phyloP scores from a whole-genome alignment of 2,888 invertebrate species.

The Drosophila melanocephala region DNA sequence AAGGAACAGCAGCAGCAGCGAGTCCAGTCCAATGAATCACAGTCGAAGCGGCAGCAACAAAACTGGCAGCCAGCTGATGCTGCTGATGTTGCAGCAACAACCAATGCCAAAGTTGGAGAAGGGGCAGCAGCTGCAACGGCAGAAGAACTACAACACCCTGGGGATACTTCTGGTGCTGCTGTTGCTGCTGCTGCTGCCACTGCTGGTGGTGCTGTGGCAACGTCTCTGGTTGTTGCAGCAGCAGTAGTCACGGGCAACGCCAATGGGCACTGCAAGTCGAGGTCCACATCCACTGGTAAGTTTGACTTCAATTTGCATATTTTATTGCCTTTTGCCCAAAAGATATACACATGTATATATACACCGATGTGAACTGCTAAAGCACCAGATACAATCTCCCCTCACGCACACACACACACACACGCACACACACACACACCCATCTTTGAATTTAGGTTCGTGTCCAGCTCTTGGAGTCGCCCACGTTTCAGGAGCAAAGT shows the following conservation, averaged over 20 bases:
- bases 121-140: constrained; percentile 37
- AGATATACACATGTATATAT: constrained; percentile 66
- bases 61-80: constrained; percentile 61
- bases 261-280: constrained; percentile 69
- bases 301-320: constrained; percentile 83
- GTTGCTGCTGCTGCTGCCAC: constrained; percentile 2
- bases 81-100: constrained; percentile 51
- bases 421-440: constrained; percentile 13
- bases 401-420: not conserved
- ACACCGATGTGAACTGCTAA: constrained; percentile 45
- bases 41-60: constrained; percentile 49
- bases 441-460: constrained; percentile 16
- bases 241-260: constrained; percentile 36
- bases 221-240: constrained; percentile 32
- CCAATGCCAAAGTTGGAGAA: constrained; percentile 34
- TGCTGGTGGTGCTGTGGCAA: constrained; percentile 28
- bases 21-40: constrained; percentile 62
- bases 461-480: constrained; percentile 21
- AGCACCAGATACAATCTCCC: constrained; percentile 14
- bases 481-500: constrained; percentile 39
- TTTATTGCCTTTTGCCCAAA: constrained; percentile 78
- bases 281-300: constrained; percentile 68
- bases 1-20: constrained; percentile 40
- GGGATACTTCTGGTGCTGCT: constrained; percentile 35
- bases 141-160: constrained; percentile 71